These are phyloP conservation scores for Drosophila rubida DNA, from an alignment of 2,888 invertebrate species.

Conservation along the genomic window DNA sequence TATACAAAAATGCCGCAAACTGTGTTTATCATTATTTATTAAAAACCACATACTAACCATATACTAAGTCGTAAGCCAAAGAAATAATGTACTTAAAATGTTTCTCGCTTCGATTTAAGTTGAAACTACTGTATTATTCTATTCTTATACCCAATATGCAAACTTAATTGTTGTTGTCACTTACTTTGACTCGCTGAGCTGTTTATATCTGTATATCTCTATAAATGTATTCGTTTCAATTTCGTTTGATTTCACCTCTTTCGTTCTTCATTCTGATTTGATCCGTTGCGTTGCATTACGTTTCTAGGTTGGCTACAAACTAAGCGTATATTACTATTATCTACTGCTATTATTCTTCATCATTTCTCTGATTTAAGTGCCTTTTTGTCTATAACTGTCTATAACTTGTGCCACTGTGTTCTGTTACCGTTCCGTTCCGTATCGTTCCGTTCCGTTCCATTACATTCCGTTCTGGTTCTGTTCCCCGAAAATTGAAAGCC, in stretches of 20 bases:
- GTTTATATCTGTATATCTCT: constrained; percentile 17
- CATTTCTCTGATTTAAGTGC: constrained; percentile 28
- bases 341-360: constrained; percentile 2
- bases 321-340: constrained; percentile 8
- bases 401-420: constrained; percentile 45
- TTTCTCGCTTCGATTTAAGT: constrained; percentile 23
- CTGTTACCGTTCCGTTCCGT: constrained; percentile 39
- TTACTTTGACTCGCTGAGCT: constrained; percentile 61
- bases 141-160: constrained; percentile 14
- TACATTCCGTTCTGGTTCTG: constrained; percentile 37
- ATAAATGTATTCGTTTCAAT: constrained; percentile 19
- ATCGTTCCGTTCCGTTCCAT: constrained; percentile 6
- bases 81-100: background rate
- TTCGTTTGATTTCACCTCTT: constrained; percentile 13
- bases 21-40: constrained; percentile 33
- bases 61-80: constrained; percentile 25
- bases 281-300: constrained; percentile 32
- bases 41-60: constrained; percentile 41
- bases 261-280: constrained; percentile 29
- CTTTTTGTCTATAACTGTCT: constrained; percentile 49
- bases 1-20: constrained; percentile 37
- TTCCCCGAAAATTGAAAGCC: constrained; percentile 9
- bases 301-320: constrained; percentile 34
- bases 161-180: constrained; percentile 48
- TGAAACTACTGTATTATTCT: constrained; percentile 11